These are phyloP conservation scores for Epinotia bilunana DNA, from an alignment of 2,888 invertebrate species.

Conservation along the genomic window DNA sequence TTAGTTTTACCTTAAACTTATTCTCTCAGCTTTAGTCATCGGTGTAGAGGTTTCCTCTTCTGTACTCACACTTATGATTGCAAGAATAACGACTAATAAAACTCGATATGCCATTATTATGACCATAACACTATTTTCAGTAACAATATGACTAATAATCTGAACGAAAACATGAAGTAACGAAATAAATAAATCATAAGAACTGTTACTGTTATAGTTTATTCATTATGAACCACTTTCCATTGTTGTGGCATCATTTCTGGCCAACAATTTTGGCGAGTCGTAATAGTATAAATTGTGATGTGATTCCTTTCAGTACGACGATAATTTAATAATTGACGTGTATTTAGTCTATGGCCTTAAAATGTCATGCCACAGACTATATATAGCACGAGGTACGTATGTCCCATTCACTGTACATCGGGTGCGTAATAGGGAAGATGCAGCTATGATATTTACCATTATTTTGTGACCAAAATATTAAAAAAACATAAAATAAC, in stretches of 20 bases:
- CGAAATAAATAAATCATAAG: constrained; percentile 29
- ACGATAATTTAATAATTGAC: constrained; percentile 42
- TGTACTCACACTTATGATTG: constrained; percentile 73
- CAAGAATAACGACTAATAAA: constrained; percentile 73
- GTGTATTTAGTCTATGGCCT: constrained; percentile 44
- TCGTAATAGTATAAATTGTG: constrained; percentile 20
- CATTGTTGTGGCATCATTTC: constrained; percentile 20
- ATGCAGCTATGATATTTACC: too few relatives aligned
- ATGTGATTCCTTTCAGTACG: not conserved
- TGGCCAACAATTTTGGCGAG: not conserved
- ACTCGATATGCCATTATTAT: constrained; percentile 74
- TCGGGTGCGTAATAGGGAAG: too few relatives aligned
- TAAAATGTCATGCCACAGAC: constrained; percentile 25
- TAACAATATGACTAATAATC: constrained; percentile 58
- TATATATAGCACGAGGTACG: not conserved
- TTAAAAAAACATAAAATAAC: too few relatives aligned
- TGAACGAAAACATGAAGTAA: constrained; percentile 38
- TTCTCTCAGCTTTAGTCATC: constrained; percentile 87
- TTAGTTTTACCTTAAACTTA: constrained; percentile 85
- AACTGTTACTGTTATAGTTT: constrained; percentile 29
- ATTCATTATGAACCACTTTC: constrained; percentile 23
- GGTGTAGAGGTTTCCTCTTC: constrained; percentile 67
- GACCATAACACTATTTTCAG: constrained; percentile 64
- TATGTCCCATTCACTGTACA: too few relatives aligned
- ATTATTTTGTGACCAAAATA: too few relatives aligned